Conservation (phyloP, 1,140 invertebrate species). For the Eriocheir sinensis region DNA sequence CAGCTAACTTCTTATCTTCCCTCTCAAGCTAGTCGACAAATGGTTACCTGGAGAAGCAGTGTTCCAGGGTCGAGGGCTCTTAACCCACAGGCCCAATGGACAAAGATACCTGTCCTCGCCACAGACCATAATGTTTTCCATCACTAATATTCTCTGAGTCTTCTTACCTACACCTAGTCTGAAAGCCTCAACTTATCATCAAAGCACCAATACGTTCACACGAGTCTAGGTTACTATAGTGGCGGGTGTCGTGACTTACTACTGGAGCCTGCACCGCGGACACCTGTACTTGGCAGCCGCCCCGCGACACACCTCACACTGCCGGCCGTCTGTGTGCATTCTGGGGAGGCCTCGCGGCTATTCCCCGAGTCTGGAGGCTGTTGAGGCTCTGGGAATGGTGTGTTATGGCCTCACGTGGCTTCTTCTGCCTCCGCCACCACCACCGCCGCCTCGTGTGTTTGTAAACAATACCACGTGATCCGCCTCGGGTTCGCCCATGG, state of each 20-base stretch:
- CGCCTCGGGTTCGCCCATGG: neutral
- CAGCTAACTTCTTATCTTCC: too few species aligned
- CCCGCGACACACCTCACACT: neutral
- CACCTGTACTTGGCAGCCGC: neutral
- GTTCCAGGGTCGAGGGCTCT: too few species aligned
- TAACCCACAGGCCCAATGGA: too few species aligned
- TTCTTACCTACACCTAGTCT: too few species aligned
- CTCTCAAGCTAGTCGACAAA: too few species aligned
- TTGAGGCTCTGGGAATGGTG: neutral
- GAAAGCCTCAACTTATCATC: too few species aligned
- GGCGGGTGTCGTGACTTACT: neutral
- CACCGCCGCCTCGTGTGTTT: neutral
- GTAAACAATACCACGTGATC: slow-evolving; percentile 1
- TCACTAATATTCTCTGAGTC: too few species aligned
- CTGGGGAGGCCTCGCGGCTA: neutral
- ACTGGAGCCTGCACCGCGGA: neutral
- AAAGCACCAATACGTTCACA: neutral
- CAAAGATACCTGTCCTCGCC: too few species aligned
- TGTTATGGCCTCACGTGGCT: neutral
- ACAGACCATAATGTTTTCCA: too few species aligned
- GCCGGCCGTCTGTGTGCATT: neutral
- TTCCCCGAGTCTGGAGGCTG: neutral
- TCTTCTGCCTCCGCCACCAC: neutral
- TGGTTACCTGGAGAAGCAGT: too few species aligned
- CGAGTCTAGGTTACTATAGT: too few species aligned